Percentiles rank a stretch among this genome's conserved stretches.
These are phyloP conservation scores for Lomographa bimaculata DNA, from an alignment of 2,888 invertebrate species.

Conservation along the genomic window DNA sequence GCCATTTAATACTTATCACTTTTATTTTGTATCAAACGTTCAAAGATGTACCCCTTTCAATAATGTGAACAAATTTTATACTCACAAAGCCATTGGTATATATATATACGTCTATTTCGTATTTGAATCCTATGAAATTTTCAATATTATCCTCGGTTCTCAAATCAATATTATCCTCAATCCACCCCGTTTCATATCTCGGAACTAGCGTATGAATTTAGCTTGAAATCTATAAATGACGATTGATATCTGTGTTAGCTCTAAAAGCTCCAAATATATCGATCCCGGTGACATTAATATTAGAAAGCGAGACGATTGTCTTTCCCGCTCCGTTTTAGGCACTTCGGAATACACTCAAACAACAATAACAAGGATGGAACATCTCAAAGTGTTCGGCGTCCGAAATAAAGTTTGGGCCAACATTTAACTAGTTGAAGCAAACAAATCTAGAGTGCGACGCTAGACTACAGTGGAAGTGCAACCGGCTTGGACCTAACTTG, in stretches of 20 bases:
- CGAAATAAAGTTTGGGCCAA: conserved; percentile 72
- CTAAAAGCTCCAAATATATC: conserved; percentile 7
- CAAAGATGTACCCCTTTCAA: no score
- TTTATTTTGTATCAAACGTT: no score
- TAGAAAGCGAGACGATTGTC: conserved; percentile 38
- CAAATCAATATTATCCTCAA: no score
- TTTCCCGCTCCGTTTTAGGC: conserved; percentile 32
- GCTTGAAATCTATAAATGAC: background rate
- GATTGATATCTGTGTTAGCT: no score
- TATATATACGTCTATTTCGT: no score
- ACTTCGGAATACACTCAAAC: conserved; percentile 53
- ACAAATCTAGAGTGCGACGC: conserved; percentile 69
- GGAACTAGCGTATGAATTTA: no score
- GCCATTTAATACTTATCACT: no score
- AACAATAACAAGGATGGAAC: conserved; percentile 66
- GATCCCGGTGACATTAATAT: conserved; percentile 28
- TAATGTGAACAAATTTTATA: no score
- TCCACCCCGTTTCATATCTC: no score
- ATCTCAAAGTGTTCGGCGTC: conserved; percentile 63
- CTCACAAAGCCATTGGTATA: no score
- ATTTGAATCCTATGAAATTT: no score
- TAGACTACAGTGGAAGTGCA: conserved; percentile 57
- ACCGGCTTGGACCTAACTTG: conserved; percentile 50
- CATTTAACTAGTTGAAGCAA: conserved; percentile 80
- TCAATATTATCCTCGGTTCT: no score